Evolutionary conservation across 2,888 invertebrate species (phyloP).

Genomic region (Eumerus sabulonum): DNA sequence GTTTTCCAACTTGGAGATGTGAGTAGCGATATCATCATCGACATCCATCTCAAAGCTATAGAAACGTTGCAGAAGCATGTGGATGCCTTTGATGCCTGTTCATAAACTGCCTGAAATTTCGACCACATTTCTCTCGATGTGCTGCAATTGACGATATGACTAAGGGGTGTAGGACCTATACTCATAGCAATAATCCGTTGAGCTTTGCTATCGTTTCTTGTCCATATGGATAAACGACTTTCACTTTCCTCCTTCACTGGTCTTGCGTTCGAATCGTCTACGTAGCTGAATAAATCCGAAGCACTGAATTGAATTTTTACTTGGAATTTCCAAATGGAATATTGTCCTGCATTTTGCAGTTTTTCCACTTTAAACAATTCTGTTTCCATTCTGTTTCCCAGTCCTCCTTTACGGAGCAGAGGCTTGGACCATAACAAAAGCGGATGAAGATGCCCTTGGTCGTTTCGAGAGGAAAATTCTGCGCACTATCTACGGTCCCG

Average conservation of each 20-base stretch:
- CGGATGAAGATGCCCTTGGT: too few relatives aligned
- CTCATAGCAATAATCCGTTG: constrained; percentile 14
- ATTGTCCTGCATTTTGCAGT: constrained; percentile 10
- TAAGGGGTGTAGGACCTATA: constrained; percentile 16
- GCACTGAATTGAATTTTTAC: constrained; percentile 14
- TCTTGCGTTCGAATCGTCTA: background rate
- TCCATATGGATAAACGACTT: constrained; percentile 10
- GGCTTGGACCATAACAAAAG: too few relatives aligned
- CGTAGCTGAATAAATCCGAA: background rate
- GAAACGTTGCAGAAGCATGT: constrained; percentile 72
- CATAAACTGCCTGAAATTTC: constrained; percentile 9
- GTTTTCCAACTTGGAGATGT: too few relatives aligned
- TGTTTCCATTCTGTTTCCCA: background rate
- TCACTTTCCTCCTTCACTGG: constrained; percentile 8
- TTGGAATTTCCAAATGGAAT: constrained; percentile 31
- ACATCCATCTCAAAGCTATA: constrained; percentile 9
- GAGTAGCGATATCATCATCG: constrained; percentile 52
- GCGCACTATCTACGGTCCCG: too few relatives aligned
- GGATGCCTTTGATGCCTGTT: constrained; percentile 41
- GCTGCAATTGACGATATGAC: constrained; percentile 22
- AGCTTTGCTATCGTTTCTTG: constrained; percentile 1
- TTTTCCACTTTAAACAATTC: constrained; percentile 16
- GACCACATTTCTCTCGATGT: constrained; percentile 24
- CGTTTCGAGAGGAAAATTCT: too few relatives aligned
- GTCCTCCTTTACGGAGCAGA: too few relatives aligned